Percentiles rank a stretch among this genome's conserved stretches.
Evolutionary conservation across 2,797 vertebrate species (phyloP).

Genomic region (Picus viridis): DNA sequence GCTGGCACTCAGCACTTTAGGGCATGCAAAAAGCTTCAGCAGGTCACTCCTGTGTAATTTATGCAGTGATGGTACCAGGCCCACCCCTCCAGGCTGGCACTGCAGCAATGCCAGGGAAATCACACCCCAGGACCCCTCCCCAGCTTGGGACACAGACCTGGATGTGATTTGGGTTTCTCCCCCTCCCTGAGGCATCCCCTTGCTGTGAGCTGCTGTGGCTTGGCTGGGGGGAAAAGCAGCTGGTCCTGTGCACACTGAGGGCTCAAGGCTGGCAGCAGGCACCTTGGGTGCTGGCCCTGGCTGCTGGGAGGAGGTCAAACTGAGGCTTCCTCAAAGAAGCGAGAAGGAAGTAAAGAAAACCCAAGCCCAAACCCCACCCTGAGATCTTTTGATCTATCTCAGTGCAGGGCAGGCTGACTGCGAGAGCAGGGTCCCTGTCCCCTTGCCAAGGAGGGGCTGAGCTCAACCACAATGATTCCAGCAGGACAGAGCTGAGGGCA

Average conservation of each 20-base stretch:
- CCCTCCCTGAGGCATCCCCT: neutral
- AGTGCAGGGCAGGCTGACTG: neutral
- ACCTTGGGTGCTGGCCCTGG: neutral
- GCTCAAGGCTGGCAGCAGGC: neutral
- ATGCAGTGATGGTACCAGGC: neutral
- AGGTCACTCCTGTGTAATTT: neutral
- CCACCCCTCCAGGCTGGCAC: too few relatives aligned
- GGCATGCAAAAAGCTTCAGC: too few relatives aligned
- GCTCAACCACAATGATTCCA: neutral
- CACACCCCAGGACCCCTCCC: neutral
- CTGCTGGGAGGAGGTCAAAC: neutral
- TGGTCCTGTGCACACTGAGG: neutral
- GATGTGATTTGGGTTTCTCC: neutral
- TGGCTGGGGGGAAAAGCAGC: neutral
- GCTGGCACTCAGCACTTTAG: too few relatives aligned
- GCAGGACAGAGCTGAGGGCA: neutral
- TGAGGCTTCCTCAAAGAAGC: neutral
- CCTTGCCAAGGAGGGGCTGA: neutral
- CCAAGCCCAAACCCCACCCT: too few relatives aligned
- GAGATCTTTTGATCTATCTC: too few relatives aligned
- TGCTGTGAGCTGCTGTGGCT: neutral
- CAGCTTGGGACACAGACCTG: neutral
- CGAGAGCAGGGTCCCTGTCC: neutral
- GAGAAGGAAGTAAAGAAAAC: neutral
- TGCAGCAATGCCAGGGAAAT: neutral